These are phyloP conservation scores for Zaprionus lineosus DNA, from an alignment of 2,888 invertebrate genomes.

Conservation along the genomic window DNA sequence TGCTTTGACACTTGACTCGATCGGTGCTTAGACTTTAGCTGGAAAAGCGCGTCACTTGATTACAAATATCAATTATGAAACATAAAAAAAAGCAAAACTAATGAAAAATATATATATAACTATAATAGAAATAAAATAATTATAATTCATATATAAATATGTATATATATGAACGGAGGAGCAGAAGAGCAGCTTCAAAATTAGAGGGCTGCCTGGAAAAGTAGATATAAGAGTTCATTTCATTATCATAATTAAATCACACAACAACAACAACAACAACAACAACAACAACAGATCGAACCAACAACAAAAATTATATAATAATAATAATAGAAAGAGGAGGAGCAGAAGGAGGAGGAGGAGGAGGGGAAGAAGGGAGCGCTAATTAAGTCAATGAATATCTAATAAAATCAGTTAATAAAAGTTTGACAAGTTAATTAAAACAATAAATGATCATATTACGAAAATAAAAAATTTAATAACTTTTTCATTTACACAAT, in stretches of 20 bases:
- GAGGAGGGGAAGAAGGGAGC: no score
- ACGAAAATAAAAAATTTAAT: slow-evolving; percentile 21
- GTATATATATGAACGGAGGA: slow-evolving; percentile 22
- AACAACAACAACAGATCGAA: slow-evolving; percentile 20
- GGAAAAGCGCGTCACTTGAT: slow-evolving; percentile 12
- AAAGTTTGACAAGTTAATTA: slow-evolving; percentile 54
- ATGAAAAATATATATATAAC: slow-evolving; percentile 25
- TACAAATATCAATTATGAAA: slow-evolving; percentile 46
- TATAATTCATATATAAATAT: slow-evolving; percentile 13
- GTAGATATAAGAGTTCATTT: slow-evolving; percentile 18
- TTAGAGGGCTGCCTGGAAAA: slow-evolving; percentile 34
- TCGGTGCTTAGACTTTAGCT: slow-evolving; percentile 14
- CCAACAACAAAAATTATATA: slow-evolving; percentile 35
- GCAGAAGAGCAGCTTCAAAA: slow-evolving; percentile 45
- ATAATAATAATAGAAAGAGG: no score
- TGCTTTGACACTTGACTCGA: not conserved
- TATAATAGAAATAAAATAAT: not conserved
- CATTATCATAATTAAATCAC: slow-evolving; percentile 14
- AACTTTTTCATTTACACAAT: slow-evolving; percentile 21
- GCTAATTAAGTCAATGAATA: slow-evolving; percentile 17
- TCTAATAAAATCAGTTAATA: slow-evolving; percentile 48
- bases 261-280: slow-evolving; percentile 3
- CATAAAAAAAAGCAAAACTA: no score
- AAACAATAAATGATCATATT: slow-evolving; percentile 62
- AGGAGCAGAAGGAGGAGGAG: no score